Evolutionary conservation across 2,888 invertebrate genomes (phyloP).

Genomic region (Formica aserva): DNA sequence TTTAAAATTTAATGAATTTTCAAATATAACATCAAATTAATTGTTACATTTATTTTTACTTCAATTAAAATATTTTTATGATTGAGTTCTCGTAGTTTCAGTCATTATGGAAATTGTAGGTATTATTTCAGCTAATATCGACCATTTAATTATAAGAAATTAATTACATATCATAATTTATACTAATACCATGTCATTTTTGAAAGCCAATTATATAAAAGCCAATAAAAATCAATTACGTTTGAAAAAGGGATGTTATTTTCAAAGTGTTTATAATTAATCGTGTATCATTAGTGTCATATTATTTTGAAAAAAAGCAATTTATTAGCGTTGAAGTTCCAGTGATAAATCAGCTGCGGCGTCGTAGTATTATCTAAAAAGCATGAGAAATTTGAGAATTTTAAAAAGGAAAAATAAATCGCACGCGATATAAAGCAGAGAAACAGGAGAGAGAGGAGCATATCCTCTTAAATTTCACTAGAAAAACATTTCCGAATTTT

Average conservation of each 20-base stretch:
- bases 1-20: neutral
- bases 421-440: neutral
- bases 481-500: constrained; percentile 17
- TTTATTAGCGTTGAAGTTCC: neutral
- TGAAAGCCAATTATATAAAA: constrained; percentile 25
- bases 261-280: constrained; percentile 22
- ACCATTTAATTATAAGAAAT: constrained; percentile 29
- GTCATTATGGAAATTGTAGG: neutral
- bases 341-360: constrained; percentile 9
- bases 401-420: neutral
- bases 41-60: neutral
- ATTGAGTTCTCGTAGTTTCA: neutral
- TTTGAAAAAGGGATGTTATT: constrained; percentile 12
- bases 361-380: neutral
- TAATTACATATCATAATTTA: constrained; percentile 24
- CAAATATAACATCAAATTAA: neutral
- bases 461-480: neutral
- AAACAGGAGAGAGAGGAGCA: neutral
- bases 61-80: neutral
- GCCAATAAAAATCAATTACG: constrained; percentile 11
- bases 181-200: neutral
- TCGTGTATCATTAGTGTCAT: constrained; percentile 5
- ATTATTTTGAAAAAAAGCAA: constrained; percentile 19
- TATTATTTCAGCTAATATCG: neutral
- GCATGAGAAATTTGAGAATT: neutral